A percentile compares a stretch with the other conserved stretches of the same genome.
These are phyloP conservation scores for Panurus biarmicus DNA, from an alignment of 2,113 vertebrate species.

Conservation along the genomic window DNA sequence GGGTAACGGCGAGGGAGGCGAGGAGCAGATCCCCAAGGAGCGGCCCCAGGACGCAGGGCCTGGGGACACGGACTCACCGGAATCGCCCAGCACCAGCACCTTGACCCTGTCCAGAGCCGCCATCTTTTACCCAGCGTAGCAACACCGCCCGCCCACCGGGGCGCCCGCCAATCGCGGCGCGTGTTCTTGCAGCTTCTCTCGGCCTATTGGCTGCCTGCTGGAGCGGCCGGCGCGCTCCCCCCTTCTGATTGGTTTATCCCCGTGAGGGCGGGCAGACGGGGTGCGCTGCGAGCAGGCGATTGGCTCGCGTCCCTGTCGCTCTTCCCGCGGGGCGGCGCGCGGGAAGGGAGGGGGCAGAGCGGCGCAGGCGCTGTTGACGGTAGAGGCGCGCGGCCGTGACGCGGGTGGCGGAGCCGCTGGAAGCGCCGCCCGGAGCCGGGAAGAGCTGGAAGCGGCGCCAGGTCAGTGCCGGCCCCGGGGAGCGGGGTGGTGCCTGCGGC, in stretches of 20 bases:
- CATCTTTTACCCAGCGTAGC: conserved; percentile 71
- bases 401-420: neutral
- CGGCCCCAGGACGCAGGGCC: neutral
- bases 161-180: conserved; percentile 14
- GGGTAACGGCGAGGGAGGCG: too few species aligned
- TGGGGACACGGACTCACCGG: conserved; percentile 72
- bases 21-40: neutral
- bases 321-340: fast-evolving
- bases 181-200: fast-evolving
- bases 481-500: neutral
- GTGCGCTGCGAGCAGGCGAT: fast-evolving
- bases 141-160: neutral
- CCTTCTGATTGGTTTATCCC: fast-evolving
- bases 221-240: fast-evolving
- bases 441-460: neutral
- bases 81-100: conserved; percentile 93
- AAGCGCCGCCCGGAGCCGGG: neutral
- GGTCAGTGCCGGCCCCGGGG: conserved; percentile 25
- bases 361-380: fast-evolving
- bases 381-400: neutral
- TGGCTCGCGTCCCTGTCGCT: fast-evolving
- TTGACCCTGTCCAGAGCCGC: conserved; percentile 92
- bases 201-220: neutral
- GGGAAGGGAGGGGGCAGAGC: fast-evolving
- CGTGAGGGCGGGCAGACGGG: fast-evolving